Evolutionary conservation across 2,113 vertebrate genomes (phyloP), one percentile per base, ranked within the genome.

Genomic region (Sceloporus undulatus): DNA sequence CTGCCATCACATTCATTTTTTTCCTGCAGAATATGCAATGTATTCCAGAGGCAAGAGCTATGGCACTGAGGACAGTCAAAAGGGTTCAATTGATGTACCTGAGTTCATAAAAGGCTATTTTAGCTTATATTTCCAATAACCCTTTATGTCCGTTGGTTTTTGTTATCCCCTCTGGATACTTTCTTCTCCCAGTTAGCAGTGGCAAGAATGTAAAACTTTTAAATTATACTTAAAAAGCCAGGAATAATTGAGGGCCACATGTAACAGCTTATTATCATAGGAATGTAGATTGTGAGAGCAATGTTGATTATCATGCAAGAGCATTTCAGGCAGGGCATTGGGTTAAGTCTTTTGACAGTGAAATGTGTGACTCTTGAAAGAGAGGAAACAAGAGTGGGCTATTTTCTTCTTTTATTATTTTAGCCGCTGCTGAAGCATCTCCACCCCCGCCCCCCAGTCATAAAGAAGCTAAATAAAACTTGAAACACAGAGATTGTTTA

Each of bases 321-420:
- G 0, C 19, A 0, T 27, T 56, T 25, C 88, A 66, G 73, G 0
- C 0, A 1, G n/a, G 6, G 0, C 0, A 0, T 0, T 1, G 0
- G 19, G 5, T 10, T 25, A 6, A 85, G 42, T 29, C 52, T 1
- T 34, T 16, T 23, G 0, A 0, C 0, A 7, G 0, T 0, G 86
- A 38, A 56, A 5, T 0, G 29, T 5, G 0, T 54, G 4, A 85
- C 2, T 25, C 79, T 5, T 59, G 7, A 38, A 71, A 19, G 0
- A n/a, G 59, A 76, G 42, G 34, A 8, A 83, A 2, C 25, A 42
- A 68, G 29, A 1, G 3, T 68, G 2, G 1, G 13, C 0, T 10
- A 34, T 1, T 1, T 10, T 87, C 16, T 85, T 40, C 0, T 77
- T 66, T 52, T 34, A 14, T 34, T 70, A 25, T 21, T 59, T 25